phyloP scores from a whole-genome alignment of 2,888 invertebrate species.

The Heteromurus nitidus region DNA sequence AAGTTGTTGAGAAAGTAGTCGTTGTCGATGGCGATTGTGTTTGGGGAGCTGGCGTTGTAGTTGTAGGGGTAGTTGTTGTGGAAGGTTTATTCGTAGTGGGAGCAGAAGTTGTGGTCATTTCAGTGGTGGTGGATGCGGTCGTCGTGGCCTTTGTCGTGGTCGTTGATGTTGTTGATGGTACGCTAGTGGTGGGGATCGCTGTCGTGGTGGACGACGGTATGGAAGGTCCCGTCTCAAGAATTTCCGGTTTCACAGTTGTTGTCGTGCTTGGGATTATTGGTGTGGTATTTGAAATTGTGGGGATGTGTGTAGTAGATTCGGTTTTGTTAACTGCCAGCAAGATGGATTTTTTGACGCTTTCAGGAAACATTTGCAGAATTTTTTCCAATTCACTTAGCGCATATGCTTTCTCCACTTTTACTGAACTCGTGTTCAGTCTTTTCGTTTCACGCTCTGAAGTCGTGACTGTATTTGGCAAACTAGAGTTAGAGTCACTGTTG shows the following conservation, averaged over 20 bases:
- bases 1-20: background rate
- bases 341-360: background rate
- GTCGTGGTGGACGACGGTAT: no score
- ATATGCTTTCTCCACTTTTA: background rate
- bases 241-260: no score
- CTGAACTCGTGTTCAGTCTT: no score
- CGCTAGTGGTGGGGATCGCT: no score
- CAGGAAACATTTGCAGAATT: background rate
- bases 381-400: background rate
- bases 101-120: background rate
- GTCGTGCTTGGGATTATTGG: no score
- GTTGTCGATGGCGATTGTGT: background rate
- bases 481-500: background rate
- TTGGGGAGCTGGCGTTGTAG: background rate
- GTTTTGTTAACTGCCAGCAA: background rate
- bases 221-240: no score
- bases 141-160: background rate
- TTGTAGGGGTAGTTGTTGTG: slow-evolving; percentile 3
- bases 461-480: background rate
- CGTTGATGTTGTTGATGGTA: background rate
- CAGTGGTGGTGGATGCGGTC: background rate
- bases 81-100: background rate
- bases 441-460: no score
- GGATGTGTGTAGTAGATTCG: no score
- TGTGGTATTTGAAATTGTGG: no score